Base-by-base conservation (phyloP, 2,113 vertebrate species). In the Cynocephalus volans region DNA sequence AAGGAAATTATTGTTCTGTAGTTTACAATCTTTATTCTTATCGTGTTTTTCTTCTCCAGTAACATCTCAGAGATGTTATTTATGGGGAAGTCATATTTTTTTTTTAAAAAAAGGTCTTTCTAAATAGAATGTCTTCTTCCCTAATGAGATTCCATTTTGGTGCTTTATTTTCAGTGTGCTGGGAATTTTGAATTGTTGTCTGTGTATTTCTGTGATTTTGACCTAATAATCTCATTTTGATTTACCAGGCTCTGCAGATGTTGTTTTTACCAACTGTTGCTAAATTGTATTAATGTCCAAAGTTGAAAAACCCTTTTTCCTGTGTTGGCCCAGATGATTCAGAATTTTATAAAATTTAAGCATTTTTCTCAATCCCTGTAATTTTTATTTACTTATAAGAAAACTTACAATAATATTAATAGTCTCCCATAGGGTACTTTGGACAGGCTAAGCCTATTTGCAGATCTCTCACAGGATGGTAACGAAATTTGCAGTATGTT, bases 181-280 rank as follows among this genome's bases (percentile, higher is more conserved):
- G 93, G 58, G 81, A 93, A 97, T 96, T 97, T 97, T 94, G 92
- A 84, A 85, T 88, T 93, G 80, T 92, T 95, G 48, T 87, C 92
- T 89, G 64, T 80, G 14, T 94, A 52, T 96, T 95, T 98, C 80
- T 93, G 52, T 89, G 93, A 73, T 96, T 97, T 97, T 52, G 77
- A 94, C 95, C 95, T 97, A 93, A 91, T 98, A 97, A 97, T 92
- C 60, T 97, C n/a, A 80, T 60, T 97, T 98, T 88, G 91, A 79
- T 90, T 97, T 98, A 90, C 92, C 95, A 94, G 41, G 96, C 41
- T 70, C 73, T 90, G 65, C 77, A 93, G 97, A 92, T 98, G 93
- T 90, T 97, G 62, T 94, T 93, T 90, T 95, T 60, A 62, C 72
- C 33, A 4, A 69, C 93, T 28, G 7, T 72, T 88, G n/a, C 81